Conservation (phyloP, 2,797 vertebrate species). For the Limnodromus scolopaceus region DNA sequence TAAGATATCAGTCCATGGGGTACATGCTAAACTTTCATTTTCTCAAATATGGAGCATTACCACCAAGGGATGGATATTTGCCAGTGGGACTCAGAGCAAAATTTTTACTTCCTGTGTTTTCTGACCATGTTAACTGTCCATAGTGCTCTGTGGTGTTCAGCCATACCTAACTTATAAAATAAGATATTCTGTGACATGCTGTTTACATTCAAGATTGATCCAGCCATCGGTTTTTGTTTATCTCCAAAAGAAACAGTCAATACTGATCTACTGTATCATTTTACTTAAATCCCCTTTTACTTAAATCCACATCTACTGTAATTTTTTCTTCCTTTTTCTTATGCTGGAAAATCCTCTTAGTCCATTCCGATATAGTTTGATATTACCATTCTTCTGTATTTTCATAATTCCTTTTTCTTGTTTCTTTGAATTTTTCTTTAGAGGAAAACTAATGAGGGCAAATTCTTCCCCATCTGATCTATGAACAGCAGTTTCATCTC, state of each 20-base stretch:
- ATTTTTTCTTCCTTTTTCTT: background rate
- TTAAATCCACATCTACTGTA: background rate
- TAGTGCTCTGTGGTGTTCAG: background rate
- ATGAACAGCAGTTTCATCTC: background rate
- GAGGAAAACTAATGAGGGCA: background rate
- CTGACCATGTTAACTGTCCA: background rate
- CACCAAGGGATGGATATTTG: accelerated
- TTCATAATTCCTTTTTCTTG: background rate
- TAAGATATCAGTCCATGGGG: background rate
- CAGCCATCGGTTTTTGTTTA: background rate
- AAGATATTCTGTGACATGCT: background rate
- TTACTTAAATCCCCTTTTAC: background rate
- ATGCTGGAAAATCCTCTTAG: background rate
- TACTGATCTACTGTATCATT: background rate
- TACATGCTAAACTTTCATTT: background rate
- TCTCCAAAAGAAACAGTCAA: background rate
- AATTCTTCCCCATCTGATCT: background rate
- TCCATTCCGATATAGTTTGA: background rate
- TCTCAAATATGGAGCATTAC: background rate
- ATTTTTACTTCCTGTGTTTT: background rate
- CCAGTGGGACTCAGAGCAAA: background rate
- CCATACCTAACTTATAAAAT: background rate
- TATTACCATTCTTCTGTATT: background rate
- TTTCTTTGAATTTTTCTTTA: background rate
- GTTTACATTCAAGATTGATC: background rate